Base-by-base conservation (phyloP, 2,113 vertebrate species). In the Carassius gibelio region DNA sequence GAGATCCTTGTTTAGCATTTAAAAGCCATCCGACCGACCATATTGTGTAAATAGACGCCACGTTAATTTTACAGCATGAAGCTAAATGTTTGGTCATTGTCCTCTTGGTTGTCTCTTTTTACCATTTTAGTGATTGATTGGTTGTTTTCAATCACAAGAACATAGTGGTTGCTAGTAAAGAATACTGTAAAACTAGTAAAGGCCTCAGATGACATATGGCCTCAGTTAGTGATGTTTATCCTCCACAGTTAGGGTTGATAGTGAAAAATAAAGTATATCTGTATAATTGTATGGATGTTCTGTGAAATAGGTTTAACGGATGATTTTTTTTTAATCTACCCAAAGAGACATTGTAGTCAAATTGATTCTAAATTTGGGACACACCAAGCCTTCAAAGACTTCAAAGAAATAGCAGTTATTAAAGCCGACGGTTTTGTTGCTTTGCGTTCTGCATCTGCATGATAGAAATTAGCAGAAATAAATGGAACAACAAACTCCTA, bases 1-100 rank as follows among this genome's bases (percentile, higher is more conserved):
- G 88, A 91, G 86, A 77, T 75, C 86, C 92, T 93, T 94, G 92
- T 93, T 93, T 93, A 92, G 92, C 93, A 93, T 94, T 93, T 94
- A 92, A 94, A 94, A 95, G 93, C 91, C 84, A 82, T 81, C 42
- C 75, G 82, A 76, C 72, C 34, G 23, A 75, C 77, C 36, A 75
- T 84, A 66, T 84, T 50, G 81, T 52, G 75, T 82, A 72, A 86
- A 77, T 76, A 55, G 59, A 61, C 10, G 42, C 57, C 48, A 45
- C 76, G 9, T 68, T 23, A 71, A 69, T 84, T 86, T 86, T 59
- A 75, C 66, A 36, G 30, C 34, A 79, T 75, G 30, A 64, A 69
- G 72, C 42, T 0, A 17, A 59, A 15, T n/a, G 17, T 80, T 85
- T 71, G n/a, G 38, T 61, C 3, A 62, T 84, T 55, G 61, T 77